Evolutionary conservation across 2,888 invertebrate genomes (phyloP).

Genomic region (Sarcophaga variegata): DNA sequence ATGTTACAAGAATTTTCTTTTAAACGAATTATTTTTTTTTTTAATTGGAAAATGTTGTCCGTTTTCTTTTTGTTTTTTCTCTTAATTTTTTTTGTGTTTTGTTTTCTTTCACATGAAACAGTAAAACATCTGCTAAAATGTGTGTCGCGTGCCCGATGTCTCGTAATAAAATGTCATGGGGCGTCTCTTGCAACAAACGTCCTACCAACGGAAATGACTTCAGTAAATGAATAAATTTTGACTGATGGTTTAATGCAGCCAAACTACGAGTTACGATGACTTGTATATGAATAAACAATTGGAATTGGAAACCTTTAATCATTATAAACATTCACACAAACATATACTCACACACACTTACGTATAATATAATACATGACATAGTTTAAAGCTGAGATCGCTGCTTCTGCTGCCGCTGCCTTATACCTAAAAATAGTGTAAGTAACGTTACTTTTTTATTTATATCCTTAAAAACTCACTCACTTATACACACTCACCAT

Average conservation of each 20-base stretch:
- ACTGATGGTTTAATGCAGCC: slow-evolving; percentile 63
- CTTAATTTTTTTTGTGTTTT: background rate
- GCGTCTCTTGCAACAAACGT: slow-evolving; percentile 76
- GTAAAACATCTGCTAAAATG: slow-evolving; percentile 74
- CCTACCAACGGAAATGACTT: slow-evolving; percentile 79
- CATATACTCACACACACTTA: slow-evolving; percentile 22
- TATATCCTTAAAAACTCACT: background rate
- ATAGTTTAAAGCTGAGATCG: slow-evolving; percentile 13
- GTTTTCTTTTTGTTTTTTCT: slow-evolving; percentile 14
- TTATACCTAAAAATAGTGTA: slow-evolving; percentile 21
- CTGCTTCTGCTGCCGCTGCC: slow-evolving; percentile 52
- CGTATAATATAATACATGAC: background rate
- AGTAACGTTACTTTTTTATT: slow-evolving; percentile 50
- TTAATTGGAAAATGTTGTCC: slow-evolving; percentile 62
- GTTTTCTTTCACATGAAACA: background rate
- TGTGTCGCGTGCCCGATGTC: slow-evolving; percentile 86
- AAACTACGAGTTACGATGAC: slow-evolving; percentile 37
- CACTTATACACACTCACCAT: background rate
- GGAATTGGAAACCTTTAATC: slow-evolving; percentile 59
- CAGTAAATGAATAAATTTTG: slow-evolving; percentile 75
- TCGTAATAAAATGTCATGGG: slow-evolving; percentile 83
- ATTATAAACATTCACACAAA: slow-evolving; percentile 24
- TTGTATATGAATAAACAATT: slow-evolving; percentile 48
- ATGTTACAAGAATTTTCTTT: slow-evolving; percentile 67
- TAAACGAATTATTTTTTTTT: slow-evolving; percentile 30